Conservation (phyloP, 2,888 invertebrate species). For the Heliconius cydno region DNA sequence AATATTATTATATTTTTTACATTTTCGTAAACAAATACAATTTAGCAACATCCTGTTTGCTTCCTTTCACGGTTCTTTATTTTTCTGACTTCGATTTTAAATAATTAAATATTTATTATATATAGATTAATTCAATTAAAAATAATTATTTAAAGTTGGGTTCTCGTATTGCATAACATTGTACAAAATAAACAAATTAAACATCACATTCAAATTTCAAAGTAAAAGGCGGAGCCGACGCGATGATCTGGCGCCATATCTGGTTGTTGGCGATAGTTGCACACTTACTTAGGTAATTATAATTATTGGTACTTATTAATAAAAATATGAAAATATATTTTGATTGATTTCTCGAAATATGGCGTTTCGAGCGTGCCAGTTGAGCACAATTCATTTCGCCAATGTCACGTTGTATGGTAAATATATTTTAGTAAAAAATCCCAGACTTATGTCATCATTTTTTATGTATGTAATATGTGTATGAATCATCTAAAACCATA, state of each 20-base stretch:
- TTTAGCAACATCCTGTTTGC: no score
- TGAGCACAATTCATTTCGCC: no score
- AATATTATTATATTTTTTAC: no score
- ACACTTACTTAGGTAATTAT: background rate
- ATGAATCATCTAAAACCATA: background rate
- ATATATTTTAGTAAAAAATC: background rate
- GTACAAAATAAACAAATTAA: constrained; percentile 5
- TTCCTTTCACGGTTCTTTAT: no score
- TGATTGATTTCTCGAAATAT: no score
- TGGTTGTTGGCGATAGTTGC: constrained; percentile 8
- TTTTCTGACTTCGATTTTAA: no score
- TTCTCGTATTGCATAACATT: background rate
- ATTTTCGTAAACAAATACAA: no score
- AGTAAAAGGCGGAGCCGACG: constrained; percentile 19
- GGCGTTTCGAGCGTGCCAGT: no score
- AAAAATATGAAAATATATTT: background rate
- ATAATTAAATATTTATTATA: no score
- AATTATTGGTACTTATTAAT: background rate
- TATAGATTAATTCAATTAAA: background rate
- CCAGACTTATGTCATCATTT: background rate
- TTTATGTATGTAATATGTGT: background rate
- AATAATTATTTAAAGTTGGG: background rate
- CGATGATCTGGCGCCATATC: constrained; percentile 20
- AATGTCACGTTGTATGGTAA: no score
- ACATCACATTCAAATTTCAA: background rate